Base-by-base conservation (phyloP, 2,113 vertebrate species). In the Isichthys henryi region DNA sequence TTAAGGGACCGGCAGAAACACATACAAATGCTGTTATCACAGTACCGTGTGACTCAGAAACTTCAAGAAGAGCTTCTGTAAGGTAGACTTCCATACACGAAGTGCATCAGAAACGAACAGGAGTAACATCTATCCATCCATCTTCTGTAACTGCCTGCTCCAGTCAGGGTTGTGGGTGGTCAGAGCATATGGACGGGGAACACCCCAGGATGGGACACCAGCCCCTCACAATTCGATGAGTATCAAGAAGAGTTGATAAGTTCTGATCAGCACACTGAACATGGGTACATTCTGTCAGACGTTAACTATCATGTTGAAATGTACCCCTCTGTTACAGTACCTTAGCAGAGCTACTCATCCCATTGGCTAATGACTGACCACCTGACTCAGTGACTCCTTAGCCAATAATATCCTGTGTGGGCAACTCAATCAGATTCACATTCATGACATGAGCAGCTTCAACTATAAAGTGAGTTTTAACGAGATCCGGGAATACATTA, bases 61-160 rank as follows among this genome's bases (percentile, higher is more conserved):
- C 21, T 27, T 87, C 23, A 46, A 70, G 83, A 23, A 23, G 23
- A 87, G 62, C 84, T 19, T 74, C 84, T 86, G 84, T 87, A 74
- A 31, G 70, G 66, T 7, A 77, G 84, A 23, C 80, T 85, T 86
- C n/a, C 89, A 21, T 66, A 53, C 31, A 74, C 27, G 3, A 90
- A 70, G 35, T 77, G 89, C 50, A 90, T 70, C 84, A 87, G n/a
- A 77, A 62, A 77, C 77, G 11, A 39, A 58, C 53, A 23, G 53
- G 21, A 58, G 53, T 23, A 8, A 23, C 5, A 58, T 8, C 53
- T 0, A 52, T 52, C 8, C 49, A 50, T 50, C 17, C 53, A 58
- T 58, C 21, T 58, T 58, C 21, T 58, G 53, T 58, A 58, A 23
- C 53, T 58, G 21, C 21, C 23, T 58, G 53, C 21, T 8, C 53